Conservation (phyloP, 2,888 invertebrate species). For the Drosophila antonietae region DNA sequence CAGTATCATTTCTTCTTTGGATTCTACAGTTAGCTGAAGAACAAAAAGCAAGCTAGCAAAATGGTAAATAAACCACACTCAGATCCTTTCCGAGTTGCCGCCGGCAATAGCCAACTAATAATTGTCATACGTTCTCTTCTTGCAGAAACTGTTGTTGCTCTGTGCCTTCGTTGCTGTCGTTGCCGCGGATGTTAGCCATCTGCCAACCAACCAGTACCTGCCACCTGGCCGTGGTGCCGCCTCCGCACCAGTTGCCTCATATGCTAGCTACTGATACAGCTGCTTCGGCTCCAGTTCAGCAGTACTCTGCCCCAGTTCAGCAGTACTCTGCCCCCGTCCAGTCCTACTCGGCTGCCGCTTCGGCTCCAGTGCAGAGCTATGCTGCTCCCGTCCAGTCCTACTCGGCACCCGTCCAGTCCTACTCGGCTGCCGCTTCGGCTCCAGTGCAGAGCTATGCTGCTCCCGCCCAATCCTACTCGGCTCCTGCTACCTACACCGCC, state of each 20-base stretch:
- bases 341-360: slow-evolving; percentile 47
- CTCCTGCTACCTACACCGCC: neutral
- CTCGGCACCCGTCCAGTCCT: slow-evolving; percentile 13
- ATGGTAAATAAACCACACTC: slow-evolving; percentile 61
- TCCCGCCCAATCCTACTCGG: slow-evolving; percentile 41
- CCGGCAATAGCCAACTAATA: neutral
- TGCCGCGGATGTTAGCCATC: slow-evolving; percentile 80
- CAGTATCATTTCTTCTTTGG: slow-evolving; percentile 79
- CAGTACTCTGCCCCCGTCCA: slow-evolving; percentile 48
- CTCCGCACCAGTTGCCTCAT: slow-evolving; percentile 55
- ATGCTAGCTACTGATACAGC: slow-evolving; percentile 48
- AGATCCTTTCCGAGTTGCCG: neutral
- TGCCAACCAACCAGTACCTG: slow-evolving; percentile 78
- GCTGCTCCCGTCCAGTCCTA: slow-evolving; percentile 44
- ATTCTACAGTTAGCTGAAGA: slow-evolving; percentile 71
- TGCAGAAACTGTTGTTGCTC: slow-evolving; percentile 79
- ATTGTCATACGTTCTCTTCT: slow-evolving; percentile 14
- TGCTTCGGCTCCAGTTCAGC: slow-evolving; percentile 53
- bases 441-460: slow-evolving; percentile 25
- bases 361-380: slow-evolving; percentile 14
- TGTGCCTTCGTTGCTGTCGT: slow-evolving; percentile 79
- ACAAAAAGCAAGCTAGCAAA: slow-evolving; percentile 63
- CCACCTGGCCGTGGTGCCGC: slow-evolving; percentile 65
- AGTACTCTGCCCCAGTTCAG: slow-evolving; percentile 32
- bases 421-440: slow-evolving; percentile 41